Conservation (phyloP, 1,140 invertebrate species). For the Magallana gigas region DNA sequence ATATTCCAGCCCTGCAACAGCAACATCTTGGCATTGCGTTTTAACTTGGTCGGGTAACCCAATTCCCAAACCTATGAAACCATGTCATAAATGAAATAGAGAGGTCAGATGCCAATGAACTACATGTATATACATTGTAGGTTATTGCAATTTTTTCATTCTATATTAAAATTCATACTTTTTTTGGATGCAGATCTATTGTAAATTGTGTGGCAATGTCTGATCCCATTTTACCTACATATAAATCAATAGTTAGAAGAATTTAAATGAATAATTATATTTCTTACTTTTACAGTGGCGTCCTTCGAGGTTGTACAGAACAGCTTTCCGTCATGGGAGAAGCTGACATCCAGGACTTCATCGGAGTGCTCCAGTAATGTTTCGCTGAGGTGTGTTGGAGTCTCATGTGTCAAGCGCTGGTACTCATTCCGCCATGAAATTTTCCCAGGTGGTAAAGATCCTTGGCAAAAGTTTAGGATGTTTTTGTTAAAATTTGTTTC, state of each 20-base stretch:
- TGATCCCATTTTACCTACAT: not conserved
- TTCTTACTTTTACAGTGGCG: slow-evolving; percentile 83
- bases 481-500: too few relatives aligned
- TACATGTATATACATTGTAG: not conserved
- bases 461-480: not conserved
- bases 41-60: slow-evolving; percentile 84
- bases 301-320: slow-evolving; percentile 92
- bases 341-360: slow-evolving; percentile 89
- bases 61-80: slow-evolving; percentile 86
- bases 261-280: not conserved
- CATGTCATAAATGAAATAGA: too few relatives aligned
- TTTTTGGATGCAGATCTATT: too few relatives aligned
- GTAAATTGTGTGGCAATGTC: too few relatives aligned
- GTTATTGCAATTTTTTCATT: not conserved
- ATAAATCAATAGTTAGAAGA: not conserved
- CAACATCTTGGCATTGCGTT: slow-evolving; percentile 87
- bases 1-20: slow-evolving; percentile 92
- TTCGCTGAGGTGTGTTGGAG: slow-evolving; percentile 88
- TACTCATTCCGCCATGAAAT: slow-evolving; percentile 89
- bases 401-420: slow-evolving; percentile 86
- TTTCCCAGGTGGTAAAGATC: slow-evolving; percentile 83
- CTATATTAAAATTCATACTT: not conserved
- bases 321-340: slow-evolving; percentile 91
- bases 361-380: slow-evolving; percentile 83
- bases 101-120: too few relatives aligned